Conservation (phyloP, 2,888 invertebrate species). For the Lasioglossum villosulum region DNA sequence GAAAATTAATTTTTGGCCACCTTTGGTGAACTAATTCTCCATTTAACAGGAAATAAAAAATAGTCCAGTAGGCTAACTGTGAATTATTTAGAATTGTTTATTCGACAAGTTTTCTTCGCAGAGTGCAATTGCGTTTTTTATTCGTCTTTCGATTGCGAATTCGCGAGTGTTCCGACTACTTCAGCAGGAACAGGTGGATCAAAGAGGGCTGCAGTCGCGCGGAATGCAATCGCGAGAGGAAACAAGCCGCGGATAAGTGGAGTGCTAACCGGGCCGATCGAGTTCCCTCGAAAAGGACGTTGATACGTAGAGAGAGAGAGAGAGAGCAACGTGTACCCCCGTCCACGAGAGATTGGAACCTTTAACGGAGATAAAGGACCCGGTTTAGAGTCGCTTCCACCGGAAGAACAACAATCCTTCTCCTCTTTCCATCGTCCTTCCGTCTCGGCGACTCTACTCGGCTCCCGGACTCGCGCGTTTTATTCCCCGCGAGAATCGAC, state of each 20-base stretch:
- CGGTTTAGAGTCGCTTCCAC: slow-evolving; percentile 62
- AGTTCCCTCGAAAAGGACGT: slow-evolving; percentile 55
- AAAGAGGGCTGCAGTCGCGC: neutral
- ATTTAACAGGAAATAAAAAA: neutral
- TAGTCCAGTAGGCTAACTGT: neutral
- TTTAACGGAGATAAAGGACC: slow-evolving; percentile 70
- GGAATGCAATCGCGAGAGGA: slow-evolving; percentile 18
- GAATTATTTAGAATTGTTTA: slow-evolving; percentile 22
- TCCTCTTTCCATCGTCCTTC: slow-evolving; percentile 13
- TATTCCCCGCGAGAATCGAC: slow-evolving; percentile 27
- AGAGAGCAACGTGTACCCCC: slow-evolving; percentile 35
- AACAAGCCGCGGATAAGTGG: slow-evolving; percentile 45
- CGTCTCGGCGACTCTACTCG: slow-evolving; percentile 15
- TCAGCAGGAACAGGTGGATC: neutral
- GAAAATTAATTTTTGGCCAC: slow-evolving; percentile 46
- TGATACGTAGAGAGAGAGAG: slow-evolving; percentile 35
- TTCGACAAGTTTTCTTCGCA: neutral
- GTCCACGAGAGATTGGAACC: slow-evolving; percentile 48
- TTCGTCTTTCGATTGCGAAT: neutral
- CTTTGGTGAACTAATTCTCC: neutral
- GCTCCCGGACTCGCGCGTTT: slow-evolving; percentile 9
- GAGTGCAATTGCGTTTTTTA: neutral
- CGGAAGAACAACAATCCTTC: slow-evolving; percentile 59
- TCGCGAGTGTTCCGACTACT: neutral
- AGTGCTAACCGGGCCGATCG: slow-evolving; percentile 56